Evolutionary conservation across 2,113 vertebrate genomes (phyloP).

Genomic region (Notothenia rossii): DNA sequence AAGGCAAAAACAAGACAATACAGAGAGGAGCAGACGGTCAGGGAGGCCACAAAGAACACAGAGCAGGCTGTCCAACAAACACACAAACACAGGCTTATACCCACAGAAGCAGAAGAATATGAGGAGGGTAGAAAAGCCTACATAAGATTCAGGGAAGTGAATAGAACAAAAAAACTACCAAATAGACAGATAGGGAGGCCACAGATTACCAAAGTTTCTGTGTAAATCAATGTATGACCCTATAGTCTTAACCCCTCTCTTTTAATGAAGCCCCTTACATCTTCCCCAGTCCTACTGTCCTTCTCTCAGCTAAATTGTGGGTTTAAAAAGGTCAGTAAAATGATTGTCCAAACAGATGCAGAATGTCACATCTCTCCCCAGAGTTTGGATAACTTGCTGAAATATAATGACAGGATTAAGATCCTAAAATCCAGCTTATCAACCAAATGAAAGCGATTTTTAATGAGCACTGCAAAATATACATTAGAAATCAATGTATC

Average conservation of each 20-base stretch:
- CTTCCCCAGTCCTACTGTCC: constrained; percentile 1
- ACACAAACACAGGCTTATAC: constrained; percentile 50
- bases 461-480: constrained; percentile 62
- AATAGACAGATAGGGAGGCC: constrained; percentile 27
- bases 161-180: constrained; percentile 46
- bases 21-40: constrained; percentile 40
- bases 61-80: constrained; percentile 48
- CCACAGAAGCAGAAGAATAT: constrained; percentile 34
- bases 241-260: background rate
- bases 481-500: constrained; percentile 45
- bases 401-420: constrained; percentile 52
- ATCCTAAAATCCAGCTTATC: constrained; percentile 39
- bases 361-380: constrained; percentile 31
- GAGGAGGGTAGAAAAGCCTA: constrained; percentile 22
- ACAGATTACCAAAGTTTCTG: constrained; percentile 6
- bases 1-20: constrained; percentile 47
- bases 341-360: constrained; percentile 28
- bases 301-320: background rate
- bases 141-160: constrained; percentile 18
- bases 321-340: constrained; percentile 28
- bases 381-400: constrained; percentile 41
- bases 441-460: constrained; percentile 62
- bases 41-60: constrained; percentile 45
- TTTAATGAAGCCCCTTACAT: background rate
- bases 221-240: background rate